Percentiles rank a stretch among this genome's conserved stretches.
Conservation (phyloP, 2,797 vertebrate genomes). For the Gephyroberyx darwinii region DNA sequence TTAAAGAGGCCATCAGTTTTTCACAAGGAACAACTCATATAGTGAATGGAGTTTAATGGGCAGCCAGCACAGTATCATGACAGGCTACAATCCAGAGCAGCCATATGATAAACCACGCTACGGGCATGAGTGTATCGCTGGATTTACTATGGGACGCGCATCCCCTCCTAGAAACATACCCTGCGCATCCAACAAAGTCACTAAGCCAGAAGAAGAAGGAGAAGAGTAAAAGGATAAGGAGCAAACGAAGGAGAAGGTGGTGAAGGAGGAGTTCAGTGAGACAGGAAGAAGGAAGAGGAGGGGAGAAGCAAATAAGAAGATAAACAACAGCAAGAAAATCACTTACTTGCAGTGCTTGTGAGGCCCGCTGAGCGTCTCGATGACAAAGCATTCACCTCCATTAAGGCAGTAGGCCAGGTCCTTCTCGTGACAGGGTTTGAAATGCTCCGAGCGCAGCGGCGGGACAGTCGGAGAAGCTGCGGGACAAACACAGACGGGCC, state of each 20-base stretch:
- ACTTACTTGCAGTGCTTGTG: constrained; percentile 99
- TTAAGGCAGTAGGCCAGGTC: constrained; percentile 98
- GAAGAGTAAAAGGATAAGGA: constrained; percentile 6
- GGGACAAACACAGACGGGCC: constrained; percentile 36
- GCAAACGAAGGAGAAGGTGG: constrained; percentile 8
- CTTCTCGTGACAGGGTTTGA: constrained; percentile 96
- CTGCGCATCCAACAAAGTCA: too few species aligned
- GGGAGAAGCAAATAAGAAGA: background rate
- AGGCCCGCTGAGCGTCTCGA: constrained; percentile 94
- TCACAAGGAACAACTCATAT: background rate
- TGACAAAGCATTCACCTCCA: constrained; percentile 96
- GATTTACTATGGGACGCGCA: background rate
- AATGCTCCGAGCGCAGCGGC: constrained; percentile 94
- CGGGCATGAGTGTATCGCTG: too few species aligned
- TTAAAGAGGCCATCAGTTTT: background rate
- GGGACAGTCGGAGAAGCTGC: constrained; percentile 91
- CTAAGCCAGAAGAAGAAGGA: background rate
- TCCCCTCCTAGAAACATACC: background rate
- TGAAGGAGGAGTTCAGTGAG: background rate
- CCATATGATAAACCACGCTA: background rate
- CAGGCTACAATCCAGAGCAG: background rate
- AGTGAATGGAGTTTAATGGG: background rate
- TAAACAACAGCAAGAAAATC: background rate
- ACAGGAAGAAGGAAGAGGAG: background rate
- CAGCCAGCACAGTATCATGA: background rate